Percentiles rank a stretch among this genome's conserved stretches.
Conservation (phyloP, 2,888 invertebrate genomes). For the Andricus curvator region DNA sequence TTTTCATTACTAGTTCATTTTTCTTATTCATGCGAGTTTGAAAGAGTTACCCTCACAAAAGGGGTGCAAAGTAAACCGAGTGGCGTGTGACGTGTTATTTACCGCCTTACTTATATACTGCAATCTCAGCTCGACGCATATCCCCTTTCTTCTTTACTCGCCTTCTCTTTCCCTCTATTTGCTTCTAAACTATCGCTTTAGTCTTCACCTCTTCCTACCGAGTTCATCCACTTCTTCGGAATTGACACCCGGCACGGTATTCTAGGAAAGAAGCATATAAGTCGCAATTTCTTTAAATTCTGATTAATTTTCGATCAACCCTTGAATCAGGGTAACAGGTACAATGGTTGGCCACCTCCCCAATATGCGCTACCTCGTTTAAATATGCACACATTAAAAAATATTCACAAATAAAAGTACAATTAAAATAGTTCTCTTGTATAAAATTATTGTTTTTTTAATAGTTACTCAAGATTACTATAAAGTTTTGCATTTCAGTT, state of each 20-base stretch:
- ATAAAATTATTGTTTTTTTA: too few species aligned
- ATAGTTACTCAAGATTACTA: too few species aligned
- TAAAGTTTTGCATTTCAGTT: too few species aligned
- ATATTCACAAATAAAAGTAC: too few species aligned
- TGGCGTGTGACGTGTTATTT: slow-evolving; percentile 73
- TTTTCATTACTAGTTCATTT: slow-evolving; percentile 20
- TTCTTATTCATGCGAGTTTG: slow-evolving; percentile 47
- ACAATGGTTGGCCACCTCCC: too few species aligned
- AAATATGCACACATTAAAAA: too few species aligned
- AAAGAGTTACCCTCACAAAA: slow-evolving; percentile 46
- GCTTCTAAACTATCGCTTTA: slow-evolving; percentile 54
- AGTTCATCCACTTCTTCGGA: slow-evolving; percentile 64
- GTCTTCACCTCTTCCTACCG: slow-evolving; percentile 59
- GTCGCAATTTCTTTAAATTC: not conserved
- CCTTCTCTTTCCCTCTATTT: slow-evolving; percentile 52
- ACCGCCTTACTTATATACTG: slow-evolving; percentile 63
- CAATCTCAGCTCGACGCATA: slow-evolving; percentile 69
- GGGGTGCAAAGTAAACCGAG: slow-evolving; percentile 67
- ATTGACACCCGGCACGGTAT: not conserved
- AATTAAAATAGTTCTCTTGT: too few species aligned
- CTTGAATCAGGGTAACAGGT: too few species aligned
- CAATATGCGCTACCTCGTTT: too few species aligned
- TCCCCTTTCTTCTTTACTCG: slow-evolving; percentile 51
- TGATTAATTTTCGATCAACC: not conserved
- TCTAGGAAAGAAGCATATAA: not conserved